These are phyloP conservation scores for Agrilus planipennis DNA, from an alignment of 1,140 invertebrate species.

Conservation along the genomic window DNA sequence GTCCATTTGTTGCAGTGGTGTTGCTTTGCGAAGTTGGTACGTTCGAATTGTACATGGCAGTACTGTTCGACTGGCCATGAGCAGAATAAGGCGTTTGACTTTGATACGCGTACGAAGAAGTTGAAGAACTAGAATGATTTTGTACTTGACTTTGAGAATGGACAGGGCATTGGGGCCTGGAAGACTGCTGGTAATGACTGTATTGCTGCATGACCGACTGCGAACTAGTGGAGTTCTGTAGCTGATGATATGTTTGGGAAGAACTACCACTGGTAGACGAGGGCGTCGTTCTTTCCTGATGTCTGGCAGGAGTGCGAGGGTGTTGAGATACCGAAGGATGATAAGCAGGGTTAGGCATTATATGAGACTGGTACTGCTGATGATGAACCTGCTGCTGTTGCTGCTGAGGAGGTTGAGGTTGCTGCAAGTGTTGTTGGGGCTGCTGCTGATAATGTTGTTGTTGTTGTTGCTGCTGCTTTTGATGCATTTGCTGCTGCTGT, in stretches of 20 bases:
- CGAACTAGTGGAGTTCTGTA: conserved; percentile 19
- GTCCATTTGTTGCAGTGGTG: background rate
- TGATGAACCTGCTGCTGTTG: too few relatives aligned
- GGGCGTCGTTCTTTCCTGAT: conserved; percentile 9
- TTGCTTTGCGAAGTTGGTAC: background rate
- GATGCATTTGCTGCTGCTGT: background rate
- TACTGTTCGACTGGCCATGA: background rate
- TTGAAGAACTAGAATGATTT: conserved; percentile 2
- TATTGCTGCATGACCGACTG: conserved; percentile 18
- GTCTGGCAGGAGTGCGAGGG: conserved; percentile 1
- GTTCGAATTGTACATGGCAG: too few relatives aligned
- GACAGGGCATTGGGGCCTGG: background rate
- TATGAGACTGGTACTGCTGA: conserved; percentile 13
- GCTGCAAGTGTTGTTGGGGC: conserved; percentile 9
- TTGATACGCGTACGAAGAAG: background rate
- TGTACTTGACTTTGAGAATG: conserved; percentile 4
- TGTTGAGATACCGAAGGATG: conserved; percentile 12
- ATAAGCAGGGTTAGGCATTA: conserved; percentile 21
- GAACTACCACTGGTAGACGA: conserved; percentile 7
- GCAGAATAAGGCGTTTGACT: background rate
- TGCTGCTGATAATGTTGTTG: conserved; percentile 9
- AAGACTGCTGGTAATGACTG: conserved; percentile 2
- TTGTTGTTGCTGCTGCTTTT: conserved; percentile 12
- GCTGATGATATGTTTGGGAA: conserved; percentile 11
- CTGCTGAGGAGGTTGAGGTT: conserved; percentile 4